Conservation (phyloP, 2,888 invertebrate species). For the Coleophora deauratella region DNA sequence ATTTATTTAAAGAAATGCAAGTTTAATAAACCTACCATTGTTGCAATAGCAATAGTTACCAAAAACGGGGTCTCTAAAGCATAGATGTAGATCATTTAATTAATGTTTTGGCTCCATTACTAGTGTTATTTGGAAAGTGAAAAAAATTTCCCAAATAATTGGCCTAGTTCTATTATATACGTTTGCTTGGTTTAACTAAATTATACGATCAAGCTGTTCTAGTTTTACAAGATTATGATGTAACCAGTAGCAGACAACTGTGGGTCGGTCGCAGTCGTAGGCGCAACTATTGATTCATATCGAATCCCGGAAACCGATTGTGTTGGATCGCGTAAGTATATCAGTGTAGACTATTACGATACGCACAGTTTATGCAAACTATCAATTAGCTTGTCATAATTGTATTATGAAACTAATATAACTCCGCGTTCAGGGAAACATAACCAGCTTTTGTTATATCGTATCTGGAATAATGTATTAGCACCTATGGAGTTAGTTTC, state of each 20-base stretch:
- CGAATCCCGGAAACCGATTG: conserved; percentile 57
- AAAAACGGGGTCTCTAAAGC: too few species aligned
- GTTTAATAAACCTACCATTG: too few species aligned
- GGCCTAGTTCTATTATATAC: too few species aligned
- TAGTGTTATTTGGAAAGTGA: too few species aligned
- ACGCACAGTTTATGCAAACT: conserved; percentile 61
- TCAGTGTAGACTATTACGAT: conserved; percentile 17
- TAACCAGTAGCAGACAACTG: conserved; percentile 16
- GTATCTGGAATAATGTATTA: too few species aligned
- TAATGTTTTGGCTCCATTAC: too few species aligned
- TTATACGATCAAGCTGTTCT: conserved; percentile 1
- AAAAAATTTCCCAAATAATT: too few species aligned
- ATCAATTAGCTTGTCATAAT: conserved; percentile 61
- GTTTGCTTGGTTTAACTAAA: background rate
- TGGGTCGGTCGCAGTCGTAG: conserved; percentile 20
- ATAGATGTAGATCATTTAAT: too few species aligned
- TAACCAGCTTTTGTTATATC: conserved; percentile 41
- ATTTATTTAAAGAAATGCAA: too few species aligned
- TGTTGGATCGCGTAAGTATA: conserved; percentile 29
- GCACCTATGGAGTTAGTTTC: too few species aligned
- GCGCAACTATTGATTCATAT: conserved; percentile 23
- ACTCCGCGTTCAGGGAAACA: conserved; percentile 35
- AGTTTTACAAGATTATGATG: conserved; percentile 14
- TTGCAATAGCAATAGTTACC: too few species aligned
- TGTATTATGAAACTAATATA: conserved; percentile 49